These are phyloP conservation scores for Xenopus petersii DNA, from an alignment of 2,797 vertebrate genomes.

Conservation along the genomic window DNA sequence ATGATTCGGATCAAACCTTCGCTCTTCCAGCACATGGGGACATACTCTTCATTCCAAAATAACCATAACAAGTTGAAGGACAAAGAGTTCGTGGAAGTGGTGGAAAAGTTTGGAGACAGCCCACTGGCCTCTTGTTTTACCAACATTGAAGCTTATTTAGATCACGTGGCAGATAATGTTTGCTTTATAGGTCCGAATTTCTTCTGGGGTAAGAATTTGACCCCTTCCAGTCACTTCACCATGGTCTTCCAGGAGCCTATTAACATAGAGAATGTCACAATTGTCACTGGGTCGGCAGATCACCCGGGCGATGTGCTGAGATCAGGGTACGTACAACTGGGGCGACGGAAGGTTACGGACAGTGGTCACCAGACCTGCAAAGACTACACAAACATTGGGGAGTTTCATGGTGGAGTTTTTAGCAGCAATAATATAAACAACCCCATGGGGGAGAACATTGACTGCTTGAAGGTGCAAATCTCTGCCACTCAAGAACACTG, in stretches of 20 bases:
- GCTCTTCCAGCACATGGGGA: neutral
- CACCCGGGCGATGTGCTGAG: neutral
- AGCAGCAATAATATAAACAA: neutral
- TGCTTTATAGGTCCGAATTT: conserved; percentile 5
- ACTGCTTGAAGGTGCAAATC: neutral
- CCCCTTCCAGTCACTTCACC: neutral
- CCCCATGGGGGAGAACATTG: neutral
- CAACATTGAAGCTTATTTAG: conserved; percentile 21
- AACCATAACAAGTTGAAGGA: neutral
- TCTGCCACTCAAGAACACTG: conserved; percentile 5
- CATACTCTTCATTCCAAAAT: conserved; percentile 33
- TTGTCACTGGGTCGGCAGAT: conserved; percentile 4
- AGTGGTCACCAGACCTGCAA: fast-evolving
- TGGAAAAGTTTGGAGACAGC: conserved; percentile 8
- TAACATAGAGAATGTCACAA: neutral
- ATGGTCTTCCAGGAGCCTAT: neutral
- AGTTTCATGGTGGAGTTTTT: neutral
- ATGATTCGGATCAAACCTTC: neutral
- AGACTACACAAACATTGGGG: neutral
- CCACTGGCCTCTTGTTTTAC: conserved; percentile 32
- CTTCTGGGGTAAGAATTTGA: neutral
- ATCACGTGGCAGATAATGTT: conserved; percentile 14
- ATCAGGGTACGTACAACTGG: neutral
- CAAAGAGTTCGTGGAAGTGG: neutral
- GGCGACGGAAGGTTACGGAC: fast-evolving